Percentiles rank a stretch among this genome's conserved stretches.
Conservation (phyloP, 2,888 invertebrate genomes). For the Notodonta dromedarius region DNA sequence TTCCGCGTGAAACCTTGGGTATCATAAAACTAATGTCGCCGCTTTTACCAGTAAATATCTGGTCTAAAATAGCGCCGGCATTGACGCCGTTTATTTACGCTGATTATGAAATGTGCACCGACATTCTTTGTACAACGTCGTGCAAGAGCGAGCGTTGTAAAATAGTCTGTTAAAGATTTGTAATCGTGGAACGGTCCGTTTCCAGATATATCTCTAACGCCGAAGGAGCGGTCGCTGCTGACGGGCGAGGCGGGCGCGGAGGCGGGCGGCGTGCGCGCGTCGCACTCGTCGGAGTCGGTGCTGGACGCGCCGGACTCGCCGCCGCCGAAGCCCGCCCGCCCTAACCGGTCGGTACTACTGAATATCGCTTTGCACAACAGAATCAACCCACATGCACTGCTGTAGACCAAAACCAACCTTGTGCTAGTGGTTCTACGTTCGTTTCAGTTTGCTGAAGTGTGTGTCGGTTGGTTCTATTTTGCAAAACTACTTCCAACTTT, state of each 20-base stretch:
- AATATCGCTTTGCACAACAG: too few species aligned
- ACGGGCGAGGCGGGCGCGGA: slow-evolving; percentile 86
- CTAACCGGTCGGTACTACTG: slow-evolving; percentile 87
- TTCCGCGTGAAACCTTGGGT: slow-evolving; percentile 8
- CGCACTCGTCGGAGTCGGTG: slow-evolving; percentile 93
- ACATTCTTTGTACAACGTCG: slow-evolving; percentile 4
- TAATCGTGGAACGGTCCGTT: slow-evolving; percentile 14
- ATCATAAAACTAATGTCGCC: slow-evolving; percentile 5
- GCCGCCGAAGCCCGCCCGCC: slow-evolving; percentile 95
- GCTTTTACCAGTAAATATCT: slow-evolving; percentile 6
- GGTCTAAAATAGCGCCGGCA: slow-evolving; percentile 13
- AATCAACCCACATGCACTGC: too few species aligned
- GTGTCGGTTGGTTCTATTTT: too few species aligned
- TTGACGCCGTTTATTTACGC: slow-evolving; percentile 19
- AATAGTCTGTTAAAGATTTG: not conserved
- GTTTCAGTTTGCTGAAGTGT: too few species aligned
- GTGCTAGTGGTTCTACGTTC: too few species aligned
- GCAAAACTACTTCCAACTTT: not conserved
- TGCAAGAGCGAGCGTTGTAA: slow-evolving; percentile 3
- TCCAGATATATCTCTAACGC: slow-evolving; percentile 93
- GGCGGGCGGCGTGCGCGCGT: slow-evolving; percentile 86
- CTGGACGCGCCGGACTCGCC: slow-evolving; percentile 86
- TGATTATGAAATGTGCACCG: slow-evolving; percentile 15
- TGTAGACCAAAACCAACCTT: too few species aligned
- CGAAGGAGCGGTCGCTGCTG: slow-evolving; percentile 88